Conservation (phyloP, 2,888 invertebrate genomes). For the Cantharis rufa region DNA sequence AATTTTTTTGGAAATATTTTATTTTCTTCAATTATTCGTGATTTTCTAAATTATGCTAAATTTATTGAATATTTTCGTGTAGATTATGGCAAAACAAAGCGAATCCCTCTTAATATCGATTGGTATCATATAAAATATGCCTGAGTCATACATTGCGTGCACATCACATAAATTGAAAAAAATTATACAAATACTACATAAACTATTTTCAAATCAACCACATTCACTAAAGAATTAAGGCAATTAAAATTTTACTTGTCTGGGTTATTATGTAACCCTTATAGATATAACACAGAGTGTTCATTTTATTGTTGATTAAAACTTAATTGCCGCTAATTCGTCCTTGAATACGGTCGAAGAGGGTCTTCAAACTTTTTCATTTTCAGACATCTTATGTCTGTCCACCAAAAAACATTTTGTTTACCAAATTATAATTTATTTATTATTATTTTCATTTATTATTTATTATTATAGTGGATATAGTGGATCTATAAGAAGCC, state of each 20-base stretch:
- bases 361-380: background rate
- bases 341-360: background rate
- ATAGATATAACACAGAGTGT: background rate
- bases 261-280: background rate
- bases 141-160: constrained; percentile 1
- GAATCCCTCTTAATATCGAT: background rate
- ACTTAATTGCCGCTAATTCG: background rate
- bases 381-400: background rate
- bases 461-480: too few relatives aligned
- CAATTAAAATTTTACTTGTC: background rate
- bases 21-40: too few relatives aligned
- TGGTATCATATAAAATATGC: background rate
- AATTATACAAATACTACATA: background rate
- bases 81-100: background rate
- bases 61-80: background rate
- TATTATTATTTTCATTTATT: too few relatives aligned
- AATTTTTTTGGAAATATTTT: too few relatives aligned
- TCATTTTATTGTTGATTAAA: background rate
- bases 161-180: background rate
- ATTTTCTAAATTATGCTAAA: background rate
- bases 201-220: background rate
- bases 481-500: too few relatives aligned
- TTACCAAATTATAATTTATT: too few relatives aligned
- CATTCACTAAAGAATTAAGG: background rate
- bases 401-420: background rate